These are phyloP conservation scores for Taxidea taxus DNA, from an alignment of 2,113 vertebrate genomes.

Conservation along the genomic window DNA sequence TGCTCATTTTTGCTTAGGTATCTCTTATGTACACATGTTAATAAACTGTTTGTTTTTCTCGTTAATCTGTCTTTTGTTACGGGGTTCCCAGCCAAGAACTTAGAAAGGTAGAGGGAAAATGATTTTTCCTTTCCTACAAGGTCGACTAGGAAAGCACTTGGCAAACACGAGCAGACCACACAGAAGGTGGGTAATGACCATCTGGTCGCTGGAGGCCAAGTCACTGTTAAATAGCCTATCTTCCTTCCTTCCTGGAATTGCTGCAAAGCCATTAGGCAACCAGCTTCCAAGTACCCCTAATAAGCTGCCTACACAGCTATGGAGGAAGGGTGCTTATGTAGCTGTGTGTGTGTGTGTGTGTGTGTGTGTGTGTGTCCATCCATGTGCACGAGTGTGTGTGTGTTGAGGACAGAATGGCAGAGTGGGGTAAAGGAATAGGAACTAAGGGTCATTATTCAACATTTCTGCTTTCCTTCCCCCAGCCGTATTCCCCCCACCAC, in stretches of 20 bases:
- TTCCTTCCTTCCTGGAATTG: slow-evolving; percentile 35
- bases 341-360: too few species aligned
- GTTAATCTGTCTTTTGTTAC: neutral
- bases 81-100: neutral
- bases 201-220: neutral
- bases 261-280: neutral
- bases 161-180: neutral
- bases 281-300: neutral
- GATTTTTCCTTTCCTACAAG: neutral
- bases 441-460: neutral
- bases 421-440: neutral
- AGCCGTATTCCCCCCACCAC: neutral
- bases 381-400: accelerated
- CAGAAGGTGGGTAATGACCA: neutral
- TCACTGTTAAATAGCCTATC: neutral
- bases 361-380: accelerated
- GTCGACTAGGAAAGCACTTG: neutral
- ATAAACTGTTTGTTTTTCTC: neutral
- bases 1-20: neutral
- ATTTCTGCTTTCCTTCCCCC: neutral
- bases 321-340: neutral
- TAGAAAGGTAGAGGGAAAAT: neutral
- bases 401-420: neutral
- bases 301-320: neutral
- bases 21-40: neutral